These are phyloP conservation scores for Apis dorsata DNA, from an alignment of 1,140 invertebrate genomes.

Conservation along the genomic window DNA sequence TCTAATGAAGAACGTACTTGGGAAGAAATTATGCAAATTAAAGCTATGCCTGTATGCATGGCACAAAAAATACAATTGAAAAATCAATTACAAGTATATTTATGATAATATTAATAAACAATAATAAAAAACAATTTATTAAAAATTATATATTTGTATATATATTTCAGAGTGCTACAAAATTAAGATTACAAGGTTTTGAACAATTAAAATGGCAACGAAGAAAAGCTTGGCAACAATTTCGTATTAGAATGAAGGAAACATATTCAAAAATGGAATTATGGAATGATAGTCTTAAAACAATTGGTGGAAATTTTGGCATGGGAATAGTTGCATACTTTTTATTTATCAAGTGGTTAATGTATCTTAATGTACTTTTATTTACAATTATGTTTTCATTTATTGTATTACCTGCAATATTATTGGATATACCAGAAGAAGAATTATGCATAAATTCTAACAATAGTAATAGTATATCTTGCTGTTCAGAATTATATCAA, in stretches of 20 bases:
- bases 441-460: conserved; percentile 71
- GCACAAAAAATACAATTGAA: conserved; percentile 89
- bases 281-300: conserved; percentile 86
- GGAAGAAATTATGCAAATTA: conserved; percentile 93
- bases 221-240: conserved; percentile 85
- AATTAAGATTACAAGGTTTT: conserved; percentile 88
- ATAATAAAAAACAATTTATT: neutral
- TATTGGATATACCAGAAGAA: conserved; percentile 75
- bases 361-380: conserved; percentile 87
- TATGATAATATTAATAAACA: neutral
- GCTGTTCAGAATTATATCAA: conserved; percentile 82
- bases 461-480: conserved; percentile 66
- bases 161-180: conserved; percentile 85
- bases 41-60: conserved; percentile 90
- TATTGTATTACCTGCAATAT: conserved; percentile 84
- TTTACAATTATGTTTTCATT: conserved; percentile 85
- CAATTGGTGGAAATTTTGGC: conserved; percentile 90
- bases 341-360: conserved; percentile 89
- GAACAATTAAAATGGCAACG: conserved; percentile 89
- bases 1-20: conserved; percentile 91
- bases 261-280: conserved; percentile 85
- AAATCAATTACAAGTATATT: conserved; percentile 86
- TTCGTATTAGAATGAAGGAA: conserved; percentile 82
- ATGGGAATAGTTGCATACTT: conserved; percentile 91
- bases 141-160: conserved; percentile 6